Base-by-base conservation (phyloP, 1,140 invertebrate genomes). In the Aphelenchoides avenae region DNA sequence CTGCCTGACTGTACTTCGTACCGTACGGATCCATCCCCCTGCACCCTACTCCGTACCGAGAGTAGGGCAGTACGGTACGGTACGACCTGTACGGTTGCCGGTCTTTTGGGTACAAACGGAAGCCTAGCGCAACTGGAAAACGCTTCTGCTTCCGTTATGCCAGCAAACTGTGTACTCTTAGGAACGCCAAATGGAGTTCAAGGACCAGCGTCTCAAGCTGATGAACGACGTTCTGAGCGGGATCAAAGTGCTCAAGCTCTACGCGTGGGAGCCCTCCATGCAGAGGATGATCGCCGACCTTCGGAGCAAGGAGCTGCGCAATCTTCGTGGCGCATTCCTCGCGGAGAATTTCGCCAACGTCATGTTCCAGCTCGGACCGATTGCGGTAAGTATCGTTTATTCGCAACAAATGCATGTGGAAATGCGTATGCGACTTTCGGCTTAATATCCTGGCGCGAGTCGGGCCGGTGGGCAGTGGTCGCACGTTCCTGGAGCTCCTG, bases 241-340 rank as follows among this genome's bases (percentile, higher is more conserved):
- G 52, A 82, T 85, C 15, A 83, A 85, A 78, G 82, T 88, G 51
- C 85, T 91, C 49, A 91, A 91, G 82, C 87, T 91, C 84, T 88
- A 89, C 78, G 85, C 86, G 0, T 91, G 88, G 88, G 89, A 90
- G 73, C 84, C 86, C 69, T 82, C 85, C 20, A 66, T 66, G 55
- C 58, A 64, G 24, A 37, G 52, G 24, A 42, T 52, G 11, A 44
- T 66, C 11, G 5, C 31, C 30, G 34, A 62, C 31, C 13, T 62
- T 24, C 62, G 60, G 3, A 51, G 33, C 29, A 13, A 22, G 44
- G 60, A 62, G 36, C 18, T 65, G 0, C 27, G 48, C 20, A 46
- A 29, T 5, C 20, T 62, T 20, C 31, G 27, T 5, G 30, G 42
- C 15, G 41, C 43, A 27, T 50, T 66, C 9, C 18, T 62, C 3